Evolutionary conservation across 1,140 invertebrate species (phyloP).

Genomic region (Pseudomyrmex flavicornis): DNA sequence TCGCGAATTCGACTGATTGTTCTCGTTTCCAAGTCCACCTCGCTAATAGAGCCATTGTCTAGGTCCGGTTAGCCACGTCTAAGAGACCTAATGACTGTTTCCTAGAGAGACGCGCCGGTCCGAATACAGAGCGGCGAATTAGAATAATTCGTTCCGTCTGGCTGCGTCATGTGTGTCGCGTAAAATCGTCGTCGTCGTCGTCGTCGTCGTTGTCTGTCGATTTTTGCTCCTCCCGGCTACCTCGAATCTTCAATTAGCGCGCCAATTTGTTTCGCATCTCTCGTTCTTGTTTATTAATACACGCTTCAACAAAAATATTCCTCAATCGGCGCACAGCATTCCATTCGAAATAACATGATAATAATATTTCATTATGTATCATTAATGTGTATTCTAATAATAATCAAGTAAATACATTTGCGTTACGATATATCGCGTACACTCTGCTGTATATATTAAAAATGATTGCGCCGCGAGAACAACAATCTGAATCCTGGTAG

Average conservation of each 20-base stretch:
- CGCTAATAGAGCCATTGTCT: constrained; percentile 75
- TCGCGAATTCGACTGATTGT: constrained; percentile 54
- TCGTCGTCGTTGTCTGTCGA: not conserved
- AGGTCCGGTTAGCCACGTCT: constrained; percentile 77
- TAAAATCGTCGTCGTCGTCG: constrained; percentile 15
- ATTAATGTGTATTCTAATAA: constrained; percentile 52
- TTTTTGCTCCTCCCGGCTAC: not conserved
- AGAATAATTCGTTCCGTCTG: constrained; percentile 83
- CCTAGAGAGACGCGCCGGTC: constrained; percentile 78
- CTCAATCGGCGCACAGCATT: not conserved
- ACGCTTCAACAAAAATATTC: constrained; percentile 12
- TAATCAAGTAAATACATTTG: constrained; percentile 21
- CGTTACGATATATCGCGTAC: too few relatives aligned
- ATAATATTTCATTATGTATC: constrained; percentile 37
- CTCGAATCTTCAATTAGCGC: not conserved
- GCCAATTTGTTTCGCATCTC: not conserved
- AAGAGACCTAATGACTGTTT: constrained; percentile 78
- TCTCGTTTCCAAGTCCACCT: constrained; percentile 61
- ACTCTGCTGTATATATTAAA: too few relatives aligned
- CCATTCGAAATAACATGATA: constrained; percentile 5
- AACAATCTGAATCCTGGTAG: not conserved
- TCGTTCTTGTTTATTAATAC: not conserved
- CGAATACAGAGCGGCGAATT: constrained; percentile 78
- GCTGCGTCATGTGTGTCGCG: constrained; percentile 68
- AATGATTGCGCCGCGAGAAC: too few relatives aligned